Conservation (phyloP, 1,140 invertebrate species). For the Portunus trituberculatus region DNA sequence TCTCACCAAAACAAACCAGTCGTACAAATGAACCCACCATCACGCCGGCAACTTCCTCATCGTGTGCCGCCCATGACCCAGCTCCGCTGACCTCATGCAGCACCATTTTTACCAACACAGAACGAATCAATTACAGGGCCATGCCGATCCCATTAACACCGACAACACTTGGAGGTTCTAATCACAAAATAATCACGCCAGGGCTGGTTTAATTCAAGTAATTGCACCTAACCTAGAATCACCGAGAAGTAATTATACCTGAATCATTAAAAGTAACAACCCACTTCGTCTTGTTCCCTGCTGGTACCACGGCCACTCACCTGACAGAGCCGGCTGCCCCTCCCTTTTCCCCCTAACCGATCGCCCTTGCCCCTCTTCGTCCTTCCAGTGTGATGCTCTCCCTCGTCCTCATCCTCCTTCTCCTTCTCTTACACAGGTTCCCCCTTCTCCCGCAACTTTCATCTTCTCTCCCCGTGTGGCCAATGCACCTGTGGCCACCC, state of each 20-base stretch:
- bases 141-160: background rate
- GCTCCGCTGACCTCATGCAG: background rate
- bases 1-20: too few species aligned
- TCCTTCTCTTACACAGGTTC: background rate
- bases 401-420: background rate
- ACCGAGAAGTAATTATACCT: background rate
- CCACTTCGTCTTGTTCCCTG: background rate
- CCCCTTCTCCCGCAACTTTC: background rate
- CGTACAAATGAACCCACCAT: too few species aligned
- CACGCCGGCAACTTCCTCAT: background rate
- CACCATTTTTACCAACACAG: background rate
- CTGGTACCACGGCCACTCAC: background rate
- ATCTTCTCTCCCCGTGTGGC: background rate
- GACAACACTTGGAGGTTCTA: background rate
- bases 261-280: slow-evolving; percentile 4
- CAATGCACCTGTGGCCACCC: slow-evolving; percentile 16
- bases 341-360: background rate
- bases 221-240: slow-evolving; percentile 1
- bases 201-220: background rate
- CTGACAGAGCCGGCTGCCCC: background rate
- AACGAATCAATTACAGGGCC: background rate
- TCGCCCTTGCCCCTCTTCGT: background rate
- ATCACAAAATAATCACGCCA: background rate
- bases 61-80: background rate
- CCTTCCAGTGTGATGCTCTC: background rate